Base-by-base conservation (phyloP, 1,140 invertebrate species). In the Bombus pyrosoma region DNA sequence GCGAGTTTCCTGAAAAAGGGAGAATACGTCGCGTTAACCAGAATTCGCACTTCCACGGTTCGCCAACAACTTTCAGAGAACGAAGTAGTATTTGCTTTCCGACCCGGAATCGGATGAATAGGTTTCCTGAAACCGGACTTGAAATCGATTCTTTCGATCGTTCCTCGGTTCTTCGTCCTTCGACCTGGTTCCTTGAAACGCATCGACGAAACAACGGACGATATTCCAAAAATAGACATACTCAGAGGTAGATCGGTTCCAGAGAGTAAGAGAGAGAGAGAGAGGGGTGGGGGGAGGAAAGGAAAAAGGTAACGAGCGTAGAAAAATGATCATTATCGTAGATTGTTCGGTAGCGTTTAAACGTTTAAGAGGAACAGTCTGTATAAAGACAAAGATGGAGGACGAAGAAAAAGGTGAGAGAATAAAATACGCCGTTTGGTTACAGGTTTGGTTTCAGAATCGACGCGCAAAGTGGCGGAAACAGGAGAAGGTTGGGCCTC, bases 371-470 rank as follows among this genome's bases (percentile, higher is more conserved):
- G 37, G 18, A 59, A 59, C 57, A 59, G 25, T 28, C 28, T 37
- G 25, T 5, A 72, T 28, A 43, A 13, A 32, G 28, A 15, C 1
- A 37, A 57, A 62, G 41, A 57, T n/a, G 34, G 3, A 75, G 2
- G n/a, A 59, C 1, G 25, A 41, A 13, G 39, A 22, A 8, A 57
- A 77, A 28, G 22, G 25, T 34, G 13, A n/a, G 3, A 85, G 10
- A 34, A 25, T 72, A 80, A 86, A 78, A 69, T 69, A 76, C 18
- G 12, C 12, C 13, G 85, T 93, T 93, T 95, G 93, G 92, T 96
- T 96, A 4, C 96, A 99, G 98, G 98, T 99, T 5, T 99, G 98
- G 98, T 99, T 99, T 95, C 98, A 99, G 95, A 99, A 99, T 93
- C 96, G 98, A 22, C 96, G 98, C 18, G 98, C 98, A 68, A 99